A percentile compares a stretch with the other conserved stretches of the same genome.
These are phyloP conservation scores for Boloria selene DNA, from an alignment of 2,888 invertebrate species.

Conservation along the genomic window DNA sequence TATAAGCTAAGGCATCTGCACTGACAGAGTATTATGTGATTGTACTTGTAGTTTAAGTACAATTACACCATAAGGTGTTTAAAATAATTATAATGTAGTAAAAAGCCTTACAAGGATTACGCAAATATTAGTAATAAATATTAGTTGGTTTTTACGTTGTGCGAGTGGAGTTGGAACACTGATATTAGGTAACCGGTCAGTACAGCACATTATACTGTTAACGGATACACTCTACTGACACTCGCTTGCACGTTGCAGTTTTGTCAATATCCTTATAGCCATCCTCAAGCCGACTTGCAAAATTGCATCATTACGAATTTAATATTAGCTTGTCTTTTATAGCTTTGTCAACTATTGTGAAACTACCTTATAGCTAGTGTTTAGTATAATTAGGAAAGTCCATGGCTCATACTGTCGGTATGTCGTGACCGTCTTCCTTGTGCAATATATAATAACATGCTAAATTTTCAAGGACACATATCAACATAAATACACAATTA, in stretches of 20 bases:
- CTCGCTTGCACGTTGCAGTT: conserved; percentile 34
- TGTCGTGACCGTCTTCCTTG: no score
- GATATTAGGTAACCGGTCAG: conserved; percentile 26
- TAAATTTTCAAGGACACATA: no score
- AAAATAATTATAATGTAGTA: no score
- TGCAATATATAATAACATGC: no score
- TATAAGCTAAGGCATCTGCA: no score
- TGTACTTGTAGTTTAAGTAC: no score
- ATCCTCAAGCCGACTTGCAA: conserved; percentile 53
- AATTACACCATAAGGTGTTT: no score
- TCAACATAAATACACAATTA: no score
- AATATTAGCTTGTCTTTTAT: conserved; percentile 16
- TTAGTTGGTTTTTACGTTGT: conserved; percentile 7
- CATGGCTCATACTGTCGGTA: conserved; percentile 4
- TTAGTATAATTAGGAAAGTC: conserved; percentile 19
- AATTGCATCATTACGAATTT: conserved; percentile 26
- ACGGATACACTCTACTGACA: conserved; percentile 26
- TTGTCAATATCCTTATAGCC: conserved; percentile 55
- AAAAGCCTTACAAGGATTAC: conserved; percentile 2
- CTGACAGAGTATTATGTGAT: no score
- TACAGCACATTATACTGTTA: conserved; percentile 25
- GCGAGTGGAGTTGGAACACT: conserved; percentile 9
- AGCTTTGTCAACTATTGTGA: conserved; percentile 19
- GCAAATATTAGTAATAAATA: conserved; percentile 1
- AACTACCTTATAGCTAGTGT: conserved; percentile 16